Percentiles rank a stretch among this genome's conserved stretches.
These are phyloP conservation scores for Bubalus kerabau DNA, from an alignment of 2,113 vertebrate species.

Conservation along the genomic window DNA sequence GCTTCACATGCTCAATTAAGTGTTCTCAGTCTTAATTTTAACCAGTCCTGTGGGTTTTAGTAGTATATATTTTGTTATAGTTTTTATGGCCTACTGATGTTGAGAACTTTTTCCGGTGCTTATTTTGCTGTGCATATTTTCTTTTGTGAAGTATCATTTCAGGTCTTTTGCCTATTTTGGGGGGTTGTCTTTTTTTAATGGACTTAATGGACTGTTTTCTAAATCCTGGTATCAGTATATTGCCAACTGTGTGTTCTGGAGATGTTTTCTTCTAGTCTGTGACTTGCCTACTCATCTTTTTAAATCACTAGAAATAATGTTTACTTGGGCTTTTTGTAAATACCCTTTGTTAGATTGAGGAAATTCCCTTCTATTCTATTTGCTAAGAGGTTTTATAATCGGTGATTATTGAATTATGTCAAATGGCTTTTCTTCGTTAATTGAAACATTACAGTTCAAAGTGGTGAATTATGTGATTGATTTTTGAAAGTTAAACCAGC, in stretches of 20 bases:
- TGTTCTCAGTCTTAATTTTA: not conserved
- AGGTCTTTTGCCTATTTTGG: not conserved
- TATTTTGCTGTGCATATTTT: not conserved
- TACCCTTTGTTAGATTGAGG: not conserved
- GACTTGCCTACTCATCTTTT: not conserved
- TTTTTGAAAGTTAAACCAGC: not conserved
- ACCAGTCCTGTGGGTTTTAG: not conserved
- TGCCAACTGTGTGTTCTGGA: not conserved
- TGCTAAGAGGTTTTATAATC: not conserved
- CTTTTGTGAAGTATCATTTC: not conserved
- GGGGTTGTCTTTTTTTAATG: not conserved
- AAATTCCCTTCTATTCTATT: not conserved
- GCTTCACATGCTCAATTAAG: not conserved
- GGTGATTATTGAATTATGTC: not conserved
- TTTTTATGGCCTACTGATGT: not conserved
- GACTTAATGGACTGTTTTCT: not conserved
- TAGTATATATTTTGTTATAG: not conserved
- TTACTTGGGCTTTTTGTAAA: not conserved
- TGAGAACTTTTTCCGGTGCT: not conserved
- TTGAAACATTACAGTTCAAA: not conserved
- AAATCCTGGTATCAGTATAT: not conserved
- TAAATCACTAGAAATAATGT: not conserved
- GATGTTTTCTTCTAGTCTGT: not conserved
- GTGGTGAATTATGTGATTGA: not conserved
- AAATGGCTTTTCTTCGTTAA: not conserved